Conservation (phyloP, 2,113 vertebrate genomes). For the Suricata suricatta region DNA sequence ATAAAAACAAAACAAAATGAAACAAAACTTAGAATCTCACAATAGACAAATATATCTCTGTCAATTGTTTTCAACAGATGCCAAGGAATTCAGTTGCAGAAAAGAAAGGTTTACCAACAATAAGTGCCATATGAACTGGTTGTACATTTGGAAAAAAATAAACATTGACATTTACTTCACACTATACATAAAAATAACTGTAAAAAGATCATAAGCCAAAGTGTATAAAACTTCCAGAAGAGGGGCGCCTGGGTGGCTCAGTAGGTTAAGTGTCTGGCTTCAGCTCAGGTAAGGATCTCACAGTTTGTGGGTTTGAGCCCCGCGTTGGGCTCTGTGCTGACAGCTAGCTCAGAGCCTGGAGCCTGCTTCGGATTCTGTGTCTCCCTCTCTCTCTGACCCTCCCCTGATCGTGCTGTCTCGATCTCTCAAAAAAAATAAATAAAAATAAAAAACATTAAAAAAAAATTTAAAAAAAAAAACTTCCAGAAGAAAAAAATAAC, state of each 20-base stretch:
- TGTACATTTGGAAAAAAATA: background rate
- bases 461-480: no score
- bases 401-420: no score
- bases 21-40: background rate
- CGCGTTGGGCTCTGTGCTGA: no score
- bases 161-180: background rate
- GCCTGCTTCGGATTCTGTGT: no score
- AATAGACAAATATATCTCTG: background rate
- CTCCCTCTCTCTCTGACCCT: no score
- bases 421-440: no score
- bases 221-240: background rate
- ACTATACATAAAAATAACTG: background rate
- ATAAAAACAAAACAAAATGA: background rate
- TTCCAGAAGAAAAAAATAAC: background rate
- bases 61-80: background rate
- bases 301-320: no score
- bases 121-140: background rate
- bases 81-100: background rate
- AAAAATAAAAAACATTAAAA: no score
- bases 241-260: no score
- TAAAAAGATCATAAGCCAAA: background rate
- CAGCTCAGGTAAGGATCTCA: no score
- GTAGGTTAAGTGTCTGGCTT: no score
- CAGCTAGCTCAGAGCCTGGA: no score
- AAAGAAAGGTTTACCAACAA: background rate